A percentile compares a stretch with the other conserved stretches of the same genome.
Conservation (phyloP, 2,797 vertebrate genomes). For the Sphenopsis melanotis region DNA sequence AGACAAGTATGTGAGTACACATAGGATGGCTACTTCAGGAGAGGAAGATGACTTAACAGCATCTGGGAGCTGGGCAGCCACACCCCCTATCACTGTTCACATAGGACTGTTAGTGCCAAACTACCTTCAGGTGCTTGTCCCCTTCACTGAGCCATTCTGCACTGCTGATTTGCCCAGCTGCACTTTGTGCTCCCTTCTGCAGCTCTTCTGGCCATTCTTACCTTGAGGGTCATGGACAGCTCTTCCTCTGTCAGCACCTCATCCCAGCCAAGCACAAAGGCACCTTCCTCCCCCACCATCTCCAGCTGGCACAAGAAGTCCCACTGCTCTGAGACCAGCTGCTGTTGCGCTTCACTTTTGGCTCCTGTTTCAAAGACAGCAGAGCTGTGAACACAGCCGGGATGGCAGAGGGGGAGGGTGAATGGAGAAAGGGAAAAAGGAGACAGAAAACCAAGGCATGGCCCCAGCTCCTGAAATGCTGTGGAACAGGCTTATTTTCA, state of each 20-base stretch:
- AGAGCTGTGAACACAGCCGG: fast-evolving
- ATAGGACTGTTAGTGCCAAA: fast-evolving
- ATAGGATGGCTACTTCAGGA: background rate
- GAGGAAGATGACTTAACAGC: background rate
- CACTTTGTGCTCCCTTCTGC: background rate
- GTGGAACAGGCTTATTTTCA: background rate
- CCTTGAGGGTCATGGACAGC: constrained; percentile 85
- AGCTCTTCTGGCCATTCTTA: constrained; percentile 27
- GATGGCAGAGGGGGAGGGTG: fast-evolving
- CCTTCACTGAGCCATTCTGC: background rate
- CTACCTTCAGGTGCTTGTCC: background rate
- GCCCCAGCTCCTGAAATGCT: background rate
- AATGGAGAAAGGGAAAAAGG: background rate
- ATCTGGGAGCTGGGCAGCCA: background rate
- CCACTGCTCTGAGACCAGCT: constrained; percentile 79
- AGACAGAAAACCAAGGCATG: background rate
- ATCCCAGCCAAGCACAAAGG: constrained; percentile 85
- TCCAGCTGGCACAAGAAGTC: constrained; percentile 79
- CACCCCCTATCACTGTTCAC: fast-evolving
- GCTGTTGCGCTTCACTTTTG: constrained; percentile 65
- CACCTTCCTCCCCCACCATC: constrained; percentile 82
- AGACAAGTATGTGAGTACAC: fast-evolving
- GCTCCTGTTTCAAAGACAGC: constrained; percentile 60
- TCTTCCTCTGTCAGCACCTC: constrained; percentile 88
- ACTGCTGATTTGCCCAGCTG: background rate